Evolutionary conservation across 2,113 vertebrate species (phyloP).

Genomic region (Proterorhinus semilunaris): DNA sequence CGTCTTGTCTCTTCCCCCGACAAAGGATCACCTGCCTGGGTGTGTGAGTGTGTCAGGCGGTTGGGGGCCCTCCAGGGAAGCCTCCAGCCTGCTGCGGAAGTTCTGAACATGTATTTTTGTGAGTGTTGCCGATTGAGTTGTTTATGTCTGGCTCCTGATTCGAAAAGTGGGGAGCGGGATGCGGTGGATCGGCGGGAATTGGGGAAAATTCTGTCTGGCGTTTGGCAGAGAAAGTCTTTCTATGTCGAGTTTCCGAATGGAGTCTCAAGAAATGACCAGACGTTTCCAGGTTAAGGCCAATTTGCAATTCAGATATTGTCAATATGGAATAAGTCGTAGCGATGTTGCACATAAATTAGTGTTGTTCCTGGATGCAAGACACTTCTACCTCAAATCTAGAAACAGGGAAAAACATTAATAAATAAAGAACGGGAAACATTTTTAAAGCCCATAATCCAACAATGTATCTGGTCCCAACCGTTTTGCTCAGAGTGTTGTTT

Average conservation of each 20-base stretch:
- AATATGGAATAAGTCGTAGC: not conserved
- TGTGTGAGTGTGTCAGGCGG: constrained; percentile 49
- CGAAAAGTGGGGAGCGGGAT: constrained; percentile 5
- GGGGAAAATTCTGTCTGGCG: constrained; percentile 36
- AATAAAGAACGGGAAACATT: too few relatives aligned
- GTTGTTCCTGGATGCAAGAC: not conserved
- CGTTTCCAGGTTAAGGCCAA: not conserved
- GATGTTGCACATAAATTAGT: not conserved
- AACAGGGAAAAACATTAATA: too few relatives aligned
- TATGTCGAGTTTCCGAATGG: not conserved
- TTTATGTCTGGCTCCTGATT: not conserved
- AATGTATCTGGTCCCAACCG: too few relatives aligned
- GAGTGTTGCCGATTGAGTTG: not conserved
- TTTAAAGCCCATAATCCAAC: too few relatives aligned
- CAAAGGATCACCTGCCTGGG: constrained; percentile 68
- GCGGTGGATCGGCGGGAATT: constrained; percentile 2
- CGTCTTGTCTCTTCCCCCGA: constrained; percentile 26
- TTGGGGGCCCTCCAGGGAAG: constrained; percentile 32
- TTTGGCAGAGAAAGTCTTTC: constrained; percentile 31
- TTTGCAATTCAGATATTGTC: not conserved
- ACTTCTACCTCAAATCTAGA: too few relatives aligned
- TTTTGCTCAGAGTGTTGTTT: too few relatives aligned
- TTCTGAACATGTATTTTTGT: constrained; percentile 9
- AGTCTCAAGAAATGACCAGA: not conserved
- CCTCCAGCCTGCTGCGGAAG: constrained; percentile 29